A percentile compares a stretch with the other conserved stretches of the same genome.
These are phyloP conservation scores for Aramus guarauna DNA, from an alignment of 2,113 vertebrate genomes.

Conservation along the genomic window DNA sequence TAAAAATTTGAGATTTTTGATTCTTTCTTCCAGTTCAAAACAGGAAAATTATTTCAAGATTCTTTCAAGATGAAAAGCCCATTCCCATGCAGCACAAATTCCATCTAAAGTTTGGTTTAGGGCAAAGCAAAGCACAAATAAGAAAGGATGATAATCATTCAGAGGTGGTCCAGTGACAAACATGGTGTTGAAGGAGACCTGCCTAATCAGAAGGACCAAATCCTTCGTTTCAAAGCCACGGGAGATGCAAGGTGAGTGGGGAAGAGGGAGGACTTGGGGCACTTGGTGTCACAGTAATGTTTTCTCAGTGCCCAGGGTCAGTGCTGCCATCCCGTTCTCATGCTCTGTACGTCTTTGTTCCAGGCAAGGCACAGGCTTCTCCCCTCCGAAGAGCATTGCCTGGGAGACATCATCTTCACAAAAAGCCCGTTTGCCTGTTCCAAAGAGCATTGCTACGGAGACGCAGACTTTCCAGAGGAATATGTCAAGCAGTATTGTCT, in stretches of 20 bases:
- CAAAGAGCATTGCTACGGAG: conserved; percentile 7
- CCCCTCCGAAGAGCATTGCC: neutral
- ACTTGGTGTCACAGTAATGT: accelerated
- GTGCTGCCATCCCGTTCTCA: accelerated
- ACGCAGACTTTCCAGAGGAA: neutral
- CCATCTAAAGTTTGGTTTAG: neutral
- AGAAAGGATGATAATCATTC: neutral
- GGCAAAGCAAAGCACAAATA: neutral
- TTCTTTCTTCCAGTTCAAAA: neutral
- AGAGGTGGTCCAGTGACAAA: neutral
- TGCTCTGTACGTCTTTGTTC: neutral
- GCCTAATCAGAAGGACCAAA: neutral
- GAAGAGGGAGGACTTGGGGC: accelerated
- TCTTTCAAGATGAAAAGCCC: neutral
- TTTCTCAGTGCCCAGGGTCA: neutral
- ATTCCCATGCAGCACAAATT: neutral
- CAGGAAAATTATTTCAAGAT: neutral
- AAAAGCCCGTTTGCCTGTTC: neutral
- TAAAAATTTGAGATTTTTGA: neutral
- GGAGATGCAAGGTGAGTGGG: neutral
- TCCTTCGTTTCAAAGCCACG: neutral
- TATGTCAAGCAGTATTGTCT: neutral
- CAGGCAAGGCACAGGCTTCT: neutral
- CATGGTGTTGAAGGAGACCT: neutral
- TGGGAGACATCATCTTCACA: neutral